Evolutionary conservation across 2,888 invertebrate species (phyloP), one percentile per base, ranked within the genome.

Genomic region (Oligia strigilis): DNA sequence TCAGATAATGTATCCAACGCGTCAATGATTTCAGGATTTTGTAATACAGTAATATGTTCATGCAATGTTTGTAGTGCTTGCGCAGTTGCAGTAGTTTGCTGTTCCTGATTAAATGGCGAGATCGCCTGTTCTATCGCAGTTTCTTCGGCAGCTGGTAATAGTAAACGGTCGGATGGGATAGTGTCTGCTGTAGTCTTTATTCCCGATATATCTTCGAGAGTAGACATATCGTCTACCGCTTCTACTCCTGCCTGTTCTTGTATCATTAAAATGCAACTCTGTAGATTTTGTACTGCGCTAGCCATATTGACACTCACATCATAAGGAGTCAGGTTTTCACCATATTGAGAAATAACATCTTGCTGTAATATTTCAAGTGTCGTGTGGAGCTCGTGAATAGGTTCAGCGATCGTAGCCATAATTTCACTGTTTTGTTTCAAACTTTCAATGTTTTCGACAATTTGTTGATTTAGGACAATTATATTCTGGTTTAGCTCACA

Each of bases 131-230:
- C 92, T 62, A 92, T 80, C 1, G 87, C 86, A 49, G 89, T 92
- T 92, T 94, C 94, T 89, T 93, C 92, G 66, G 93, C 92, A 76
- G 89, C 90, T 65, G 94, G 95, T 82, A 93, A 93, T 82, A 94
- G 86, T 67, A 97, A 89, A 80, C 91, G 90, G 80, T 96, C 95
- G 43, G 93, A 92, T 49, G 94, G 93, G 66, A 97, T 88, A n/a
- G 96, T 93, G 55, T 97, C 97, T 6, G 97, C 97, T 62, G 95
- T 95, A 1, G 97, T 97, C 93, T 97, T 97, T 36, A 98, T 95
- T 6, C 96, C 97, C 0, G 98, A 97, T 84, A 97, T 94, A 87
- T 97, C 97, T 85, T 97, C 97, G 75, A 97, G 95, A 13, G 97
- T 97, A 8, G 97, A 97, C 89, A 97, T 94, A 66, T 97, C 97